phyloP scores from a whole-genome alignment of 1,140 invertebrate species.

The Potamilus streckersoni region DNA sequence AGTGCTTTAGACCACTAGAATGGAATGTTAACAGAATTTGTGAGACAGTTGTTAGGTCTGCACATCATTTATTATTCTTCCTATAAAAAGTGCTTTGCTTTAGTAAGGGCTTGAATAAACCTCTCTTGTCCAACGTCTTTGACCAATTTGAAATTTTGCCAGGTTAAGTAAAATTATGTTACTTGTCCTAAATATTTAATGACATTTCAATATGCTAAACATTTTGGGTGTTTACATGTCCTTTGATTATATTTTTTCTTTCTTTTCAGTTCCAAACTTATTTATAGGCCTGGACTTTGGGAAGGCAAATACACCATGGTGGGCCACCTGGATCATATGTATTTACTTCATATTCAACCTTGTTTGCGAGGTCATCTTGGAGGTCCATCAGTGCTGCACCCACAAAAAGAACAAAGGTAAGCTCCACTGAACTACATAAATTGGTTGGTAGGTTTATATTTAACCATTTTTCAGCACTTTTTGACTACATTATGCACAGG shows the following conservation, averaged over 20 bases:
- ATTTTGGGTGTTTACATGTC: too few relatives aligned
- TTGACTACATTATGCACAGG: too few relatives aligned
- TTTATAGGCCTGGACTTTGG: slow-evolving; percentile 89
- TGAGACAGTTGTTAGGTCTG: not conserved
- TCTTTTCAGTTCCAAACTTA: slow-evolving; percentile 84
- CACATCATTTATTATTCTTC: not conserved
- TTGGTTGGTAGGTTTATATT: not conserved
- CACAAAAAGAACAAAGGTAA: slow-evolving; percentile 67
- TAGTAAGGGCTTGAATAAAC: too few relatives aligned
- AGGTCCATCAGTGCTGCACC: slow-evolving; percentile 67
- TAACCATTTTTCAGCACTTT: too few relatives aligned
- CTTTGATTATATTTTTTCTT: slow-evolving; percentile 1
- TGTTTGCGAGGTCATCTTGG: slow-evolving; percentile 85
- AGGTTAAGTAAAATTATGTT: too few relatives aligned
- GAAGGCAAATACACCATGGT: slow-evolving; percentile 86
- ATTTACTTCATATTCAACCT: slow-evolving; percentile 91
- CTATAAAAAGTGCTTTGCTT: too few relatives aligned
- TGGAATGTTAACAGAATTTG: not conserved
- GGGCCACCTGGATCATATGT: slow-evolving; percentile 88
- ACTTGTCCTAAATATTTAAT: too few relatives aligned
- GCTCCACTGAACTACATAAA: not conserved
- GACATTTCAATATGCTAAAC: too few relatives aligned
- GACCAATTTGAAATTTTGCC: too few relatives aligned
- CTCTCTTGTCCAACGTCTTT: too few relatives aligned
- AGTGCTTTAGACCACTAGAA: too few relatives aligned